Evolutionary conservation across 2,113 vertebrate species (phyloP), one percentile per base, ranked within the genome.

Genomic region (Podiceps cristatus): DNA sequence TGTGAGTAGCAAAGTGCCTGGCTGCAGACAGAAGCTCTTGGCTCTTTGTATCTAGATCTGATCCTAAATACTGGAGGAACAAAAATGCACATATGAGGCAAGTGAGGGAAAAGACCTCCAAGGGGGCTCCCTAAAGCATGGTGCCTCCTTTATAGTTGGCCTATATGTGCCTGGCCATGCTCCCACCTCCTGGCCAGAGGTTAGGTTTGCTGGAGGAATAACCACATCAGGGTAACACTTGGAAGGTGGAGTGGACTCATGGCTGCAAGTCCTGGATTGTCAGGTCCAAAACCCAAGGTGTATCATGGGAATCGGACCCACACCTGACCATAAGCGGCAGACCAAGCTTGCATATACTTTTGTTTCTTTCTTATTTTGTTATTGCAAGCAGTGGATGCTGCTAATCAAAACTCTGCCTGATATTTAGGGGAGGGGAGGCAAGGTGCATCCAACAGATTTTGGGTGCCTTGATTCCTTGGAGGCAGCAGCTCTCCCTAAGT

Each of bases 121-220:
- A 9, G 8, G 12, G 31, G 7, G 4, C 24, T 69, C 63, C 19
- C 47, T 28, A 37, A n/a, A 74, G n/a, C 12, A 7, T 1, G 0
- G 37, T 52, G 18, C 11, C 29, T 31, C 47, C 42, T 80, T 50
- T 67, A n/a, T 8, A 33, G 33, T 16, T 62, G 31, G 52, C 40
- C 11, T 71, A 17, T 18, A 22, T 27, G 40, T 44, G 50, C n/a
- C 52, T 40, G 52, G 73, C 13, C 22, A 28, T 35, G 76, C 37
- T 81, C 47, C 28, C 76, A 63, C 37, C 59, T 67, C 55, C 59
- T 58, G 66, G 18, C 18, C 86, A 35, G 62, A 47, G 20, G 8
- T 45, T 82, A 68, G 71, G 33, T 42, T 93, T 78, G 49, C 18
- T 73, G 64, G 33, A 68, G 37, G 49, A 63, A 47, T 40, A 72